Evolutionary conservation across 2,797 vertebrate genomes (phyloP).

Genomic region (Eurystomus glaucurus): DNA sequence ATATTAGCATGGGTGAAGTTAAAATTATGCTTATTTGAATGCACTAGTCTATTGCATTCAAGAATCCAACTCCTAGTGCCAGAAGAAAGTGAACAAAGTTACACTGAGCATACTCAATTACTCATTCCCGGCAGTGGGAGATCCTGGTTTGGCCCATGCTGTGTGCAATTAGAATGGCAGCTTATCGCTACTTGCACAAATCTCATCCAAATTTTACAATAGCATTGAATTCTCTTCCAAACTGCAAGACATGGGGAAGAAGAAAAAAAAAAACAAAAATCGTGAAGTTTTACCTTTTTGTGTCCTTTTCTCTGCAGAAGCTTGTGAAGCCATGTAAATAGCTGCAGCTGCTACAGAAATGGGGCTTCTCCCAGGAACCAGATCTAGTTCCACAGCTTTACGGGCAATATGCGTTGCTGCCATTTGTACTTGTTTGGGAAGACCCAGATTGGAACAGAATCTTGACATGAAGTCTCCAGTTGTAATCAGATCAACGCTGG

Average conservation of each 20-base stretch:
- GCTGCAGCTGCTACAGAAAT: slow-evolving; percentile 98
- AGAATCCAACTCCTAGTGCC: background rate
- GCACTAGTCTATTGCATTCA: background rate
- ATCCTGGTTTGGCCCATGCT: background rate
- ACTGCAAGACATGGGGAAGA: background rate
- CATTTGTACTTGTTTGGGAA: slow-evolving; percentile 99
- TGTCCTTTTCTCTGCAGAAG: slow-evolving; percentile 97
- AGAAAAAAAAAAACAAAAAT: background rate
- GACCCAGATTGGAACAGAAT: slow-evolving; percentile 94
- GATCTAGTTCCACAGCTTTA: slow-evolving; percentile 95
- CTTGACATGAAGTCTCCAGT: slow-evolving; percentile 99
- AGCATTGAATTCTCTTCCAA: background rate
- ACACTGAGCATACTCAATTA: background rate
- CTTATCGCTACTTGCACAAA: background rate
- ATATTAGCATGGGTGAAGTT: background rate
- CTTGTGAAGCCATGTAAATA: slow-evolving; percentile 99
- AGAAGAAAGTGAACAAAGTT: background rate
- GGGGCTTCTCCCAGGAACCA: slow-evolving; percentile 97
- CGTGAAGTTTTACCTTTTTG: slow-evolving; percentile 90
- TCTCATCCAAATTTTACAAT: background rate
- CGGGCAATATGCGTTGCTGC: slow-evolving; percentile 96
- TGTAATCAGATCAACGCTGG: slow-evolving; percentile 98
- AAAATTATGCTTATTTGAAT: background rate
- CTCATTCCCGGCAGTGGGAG: background rate
- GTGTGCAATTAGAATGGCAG: background rate